phyloP scores from a whole-genome alignment of 2,113 vertebrate species.

The rat (Rattus norvegicus) region DNA sequence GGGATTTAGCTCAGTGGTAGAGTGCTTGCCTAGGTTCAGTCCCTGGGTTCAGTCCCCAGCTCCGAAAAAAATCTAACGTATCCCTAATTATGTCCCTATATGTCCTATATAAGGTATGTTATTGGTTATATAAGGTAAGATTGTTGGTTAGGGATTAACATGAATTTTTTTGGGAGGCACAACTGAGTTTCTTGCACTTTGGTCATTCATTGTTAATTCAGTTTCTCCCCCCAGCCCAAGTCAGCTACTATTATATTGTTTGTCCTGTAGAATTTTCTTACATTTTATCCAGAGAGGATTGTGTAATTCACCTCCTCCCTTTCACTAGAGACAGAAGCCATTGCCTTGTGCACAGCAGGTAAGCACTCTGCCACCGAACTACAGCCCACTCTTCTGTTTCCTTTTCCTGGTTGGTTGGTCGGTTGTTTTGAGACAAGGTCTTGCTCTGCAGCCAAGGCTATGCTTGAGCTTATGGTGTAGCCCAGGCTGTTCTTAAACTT shows the following conservation, averaged over 20 bases:
- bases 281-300: neutral
- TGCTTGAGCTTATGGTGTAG: neutral
- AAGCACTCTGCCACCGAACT: neutral
- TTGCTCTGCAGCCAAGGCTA: neutral
- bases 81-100: neutral
- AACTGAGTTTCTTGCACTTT: neutral
- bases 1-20: too few relatives aligned
- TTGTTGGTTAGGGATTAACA: neutral
- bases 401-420: neutral
- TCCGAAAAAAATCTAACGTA: neutral
- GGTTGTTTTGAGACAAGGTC: neutral
- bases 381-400: neutral
- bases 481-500: neutral
- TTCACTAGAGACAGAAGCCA: neutral
- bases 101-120: neutral
- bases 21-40: too few relatives aligned
- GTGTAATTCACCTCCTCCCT: neutral
- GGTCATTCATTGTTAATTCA: neutral
- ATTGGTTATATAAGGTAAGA: too few relatives aligned
- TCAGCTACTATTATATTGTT: neutral
- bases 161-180: neutral
- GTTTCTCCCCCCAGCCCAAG: neutral
- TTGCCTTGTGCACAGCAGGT: neutral
- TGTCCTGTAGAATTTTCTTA: conserved; percentile 30
- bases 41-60: too few relatives aligned